Conservation (phyloP, 2,888 invertebrate genomes). For the Coleophora flavipennella region DNA sequence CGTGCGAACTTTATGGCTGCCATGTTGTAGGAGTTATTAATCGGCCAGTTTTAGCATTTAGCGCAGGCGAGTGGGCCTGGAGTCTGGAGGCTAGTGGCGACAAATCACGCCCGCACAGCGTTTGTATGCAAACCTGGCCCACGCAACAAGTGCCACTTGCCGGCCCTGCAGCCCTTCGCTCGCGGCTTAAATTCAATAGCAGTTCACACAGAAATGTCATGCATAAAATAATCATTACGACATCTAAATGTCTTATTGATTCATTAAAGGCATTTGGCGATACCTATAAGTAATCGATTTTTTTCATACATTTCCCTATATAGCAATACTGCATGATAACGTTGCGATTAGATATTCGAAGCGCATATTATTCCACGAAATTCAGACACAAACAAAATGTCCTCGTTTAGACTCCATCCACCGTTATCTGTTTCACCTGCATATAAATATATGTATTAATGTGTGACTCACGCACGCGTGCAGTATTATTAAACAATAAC, state of each 20-base stretch:
- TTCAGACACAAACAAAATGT: conserved; percentile 10
- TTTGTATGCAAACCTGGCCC: conserved; percentile 49
- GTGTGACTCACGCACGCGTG: no score
- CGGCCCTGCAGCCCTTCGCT: conserved; percentile 21
- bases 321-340: conserved; percentile 12
- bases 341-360: conserved; percentile 9
- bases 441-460: no score
- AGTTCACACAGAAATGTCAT: not conserved
- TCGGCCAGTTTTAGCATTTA: conserved; percentile 29
- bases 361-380: conserved; percentile 9
- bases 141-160: conserved; percentile 56
- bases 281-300: no score
- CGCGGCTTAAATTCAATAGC: conserved; percentile 1
- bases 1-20: conserved; percentile 9
- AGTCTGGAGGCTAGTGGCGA: conserved; percentile 15
- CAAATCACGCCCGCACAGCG: conserved; percentile 42
- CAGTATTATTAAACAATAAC: no score
- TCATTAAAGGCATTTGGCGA: no score
- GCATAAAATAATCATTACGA: no score
- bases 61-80: conserved; percentile 29
- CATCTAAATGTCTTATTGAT: no score
- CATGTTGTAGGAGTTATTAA: conserved; percentile 19
- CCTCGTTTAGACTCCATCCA: conserved; percentile 10
- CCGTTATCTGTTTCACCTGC: conserved; percentile 7
- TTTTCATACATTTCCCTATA: no score